Evolutionary conservation across 1,140 invertebrate species (phyloP), one percentile per base, ranked within the genome.

Genomic region (Zaprionus lachaisei): DNA sequence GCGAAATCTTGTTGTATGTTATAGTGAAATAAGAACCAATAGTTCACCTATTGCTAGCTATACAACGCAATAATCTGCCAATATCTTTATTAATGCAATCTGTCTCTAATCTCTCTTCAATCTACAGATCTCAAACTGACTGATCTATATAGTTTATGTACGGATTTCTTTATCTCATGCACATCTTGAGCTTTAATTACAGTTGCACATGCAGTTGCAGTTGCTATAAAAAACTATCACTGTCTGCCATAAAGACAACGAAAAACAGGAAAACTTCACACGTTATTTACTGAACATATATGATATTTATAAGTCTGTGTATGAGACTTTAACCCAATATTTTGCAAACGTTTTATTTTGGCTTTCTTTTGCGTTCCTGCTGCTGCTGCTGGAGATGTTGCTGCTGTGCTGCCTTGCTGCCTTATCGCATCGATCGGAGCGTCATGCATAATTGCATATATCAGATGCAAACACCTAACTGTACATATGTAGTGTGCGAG

Each of bases 371-470:
- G 44, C 6, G 34, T 20, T 71, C 58, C n/a, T 62, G 47, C 24
- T 63, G 37, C n/a, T 77, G 51, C 79, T 72, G 49, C 65, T 24
- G 6, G 28, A 31, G 28, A 31, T 31, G 67, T 22, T 66, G 37
- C 37, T 70, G 41, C 1, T 62, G 60, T 17, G 60, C 28, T 9
- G 28, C 28, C 28, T 11, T n/a, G 41, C 41, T 44, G 75, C 64
- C 37, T 77, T 77, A 77, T 77, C 75, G 51, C 47, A 49, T 66
- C 44, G 78, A 83, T 82, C 80, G 72, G 57, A 69, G 58, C 84
- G 66, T 79, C 84, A 84, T 79, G 85, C 85, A 89, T 87, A 87
- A 87, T 87, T 87, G 84, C 84, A 89, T 81, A 81, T 79, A 87
- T 89, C 81, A 84, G 81, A 76, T 81, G 72, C 74, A 74, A 84